Evolutionary conservation across 2,797 vertebrate species (phyloP), one percentile per base, ranked within the genome.

Genomic region (Cuculus canorus): DNA sequence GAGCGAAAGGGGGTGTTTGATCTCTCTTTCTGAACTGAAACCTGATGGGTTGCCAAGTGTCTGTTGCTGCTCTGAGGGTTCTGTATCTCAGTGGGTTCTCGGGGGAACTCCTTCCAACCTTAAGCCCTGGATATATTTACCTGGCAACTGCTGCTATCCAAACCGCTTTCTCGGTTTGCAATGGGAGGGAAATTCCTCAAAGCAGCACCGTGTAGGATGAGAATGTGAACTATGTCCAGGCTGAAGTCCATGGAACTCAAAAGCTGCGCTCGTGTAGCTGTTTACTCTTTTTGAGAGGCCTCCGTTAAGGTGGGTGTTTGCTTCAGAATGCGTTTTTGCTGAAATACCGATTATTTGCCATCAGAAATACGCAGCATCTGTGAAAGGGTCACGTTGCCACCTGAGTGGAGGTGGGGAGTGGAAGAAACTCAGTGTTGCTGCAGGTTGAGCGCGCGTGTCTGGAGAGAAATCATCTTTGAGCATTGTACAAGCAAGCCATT

Each of bases 161-260:
- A 9, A 41, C 11, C 16, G 2, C 75, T 68, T 69, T 54, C 65
- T 35, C 27, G 61, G 50, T 71, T 90, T 39, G 50, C 70, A n/a
- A 78, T 25, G 73, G 71, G 71, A 76, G 88, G 90, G 91, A 72
- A 93, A 95, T 92, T 94, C 85, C 81, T 54, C 66, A 0, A 2
- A 90, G 79, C 25, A 60, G 48, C 75, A 83, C 70, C 0, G 22
- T 78, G 96, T 96, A 81, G 95, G 95, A 95, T 95, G 92, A 37
- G 95, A 95, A 96, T 96, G 95, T 92, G 94, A 95, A 17, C 80
- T 92, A 94, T 94, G 95, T 66, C 70, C 87, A 93, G 82, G 90
- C 96, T 94, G 90, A 70, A 30, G 37, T 86, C 89, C 90, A 79
- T 45, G 64, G 66, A 80, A 50, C 86, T 82, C 80, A 19, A 59